Conservation (phyloP, 2,113 vertebrate species). For the Urocitellus parryii region DNA sequence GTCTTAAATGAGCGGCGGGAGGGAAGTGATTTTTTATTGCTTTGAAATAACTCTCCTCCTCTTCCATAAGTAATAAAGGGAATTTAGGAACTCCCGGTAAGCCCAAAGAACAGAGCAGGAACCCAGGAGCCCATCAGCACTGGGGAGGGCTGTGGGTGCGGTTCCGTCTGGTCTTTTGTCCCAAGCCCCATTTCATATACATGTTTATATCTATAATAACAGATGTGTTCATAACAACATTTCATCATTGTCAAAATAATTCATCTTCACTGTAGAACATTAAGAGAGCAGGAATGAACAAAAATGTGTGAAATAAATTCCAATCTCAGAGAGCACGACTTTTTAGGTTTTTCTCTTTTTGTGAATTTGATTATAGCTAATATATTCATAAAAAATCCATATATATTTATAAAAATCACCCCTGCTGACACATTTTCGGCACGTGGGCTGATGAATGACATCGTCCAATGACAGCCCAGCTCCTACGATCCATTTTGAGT, state of each 20-base stretch:
- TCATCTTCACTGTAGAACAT: neutral
- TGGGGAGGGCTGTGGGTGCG: neutral
- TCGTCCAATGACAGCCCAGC: neutral
- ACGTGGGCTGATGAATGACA: neutral
- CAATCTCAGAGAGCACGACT: neutral
- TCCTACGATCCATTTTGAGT: too few species aligned
- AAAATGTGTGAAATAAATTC: neutral
- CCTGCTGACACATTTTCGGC: neutral
- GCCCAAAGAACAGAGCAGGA: neutral
- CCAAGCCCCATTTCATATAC: neutral
- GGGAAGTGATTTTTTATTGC: neutral
- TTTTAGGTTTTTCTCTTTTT: neutral
- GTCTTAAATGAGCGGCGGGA: neutral
- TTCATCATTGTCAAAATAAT: conserved; percentile 70
- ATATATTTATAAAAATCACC: neutral
- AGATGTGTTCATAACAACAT: conserved; percentile 42
- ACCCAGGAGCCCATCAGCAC: neutral
- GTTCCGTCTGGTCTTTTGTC: neutral
- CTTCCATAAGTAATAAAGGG: neutral
- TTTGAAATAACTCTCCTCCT: neutral
- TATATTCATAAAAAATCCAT: neutral
- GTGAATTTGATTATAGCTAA: neutral
- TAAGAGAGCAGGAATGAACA: conserved; percentile 15
- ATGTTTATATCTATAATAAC: conserved; percentile 68
- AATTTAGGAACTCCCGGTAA: neutral